phyloP scores from a whole-genome alignment of 2,797 vertebrate species.

The Mallotus villosus region DNA sequence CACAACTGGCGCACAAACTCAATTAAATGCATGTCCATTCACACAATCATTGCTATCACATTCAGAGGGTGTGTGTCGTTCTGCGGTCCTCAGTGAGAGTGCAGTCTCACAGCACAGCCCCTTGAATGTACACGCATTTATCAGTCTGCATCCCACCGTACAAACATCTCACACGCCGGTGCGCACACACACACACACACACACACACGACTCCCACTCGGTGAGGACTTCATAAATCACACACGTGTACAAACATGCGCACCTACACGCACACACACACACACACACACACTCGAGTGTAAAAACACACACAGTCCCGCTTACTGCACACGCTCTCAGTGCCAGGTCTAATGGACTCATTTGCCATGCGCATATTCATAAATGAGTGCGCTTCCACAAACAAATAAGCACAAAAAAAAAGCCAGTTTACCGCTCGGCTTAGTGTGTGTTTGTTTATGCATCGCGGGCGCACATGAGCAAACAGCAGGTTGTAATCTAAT shows the following conservation, averaged over 20 bases:
- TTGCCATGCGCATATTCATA: constrained; percentile 60
- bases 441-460: constrained; percentile 67
- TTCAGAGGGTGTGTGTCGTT: too few relatives aligned
- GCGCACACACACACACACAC: constrained; percentile 1
- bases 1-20: neutral
- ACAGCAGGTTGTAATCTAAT: constrained; percentile 57
- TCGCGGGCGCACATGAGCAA: constrained; percentile 56
- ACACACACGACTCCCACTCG: neutral
- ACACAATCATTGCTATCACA: too few relatives aligned
- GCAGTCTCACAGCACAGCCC: too few relatives aligned
- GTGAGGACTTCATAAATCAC: constrained; percentile 34
- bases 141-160: too few relatives aligned
- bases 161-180: neutral
- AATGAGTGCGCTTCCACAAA: constrained; percentile 42
- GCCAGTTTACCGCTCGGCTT: constrained; percentile 59
- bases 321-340: constrained; percentile 14
- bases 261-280: constrained; percentile 12
- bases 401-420: constrained; percentile 18
- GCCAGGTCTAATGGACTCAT: constrained; percentile 61
- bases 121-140: too few relatives aligned
- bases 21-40: neutral
- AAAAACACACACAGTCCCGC: neutral
- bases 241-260: constrained; percentile 18
- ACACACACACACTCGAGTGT: neutral
- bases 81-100: too few relatives aligned